Conservation (phyloP, 2,113 vertebrate genomes). For the Gyps fulvus region DNA sequence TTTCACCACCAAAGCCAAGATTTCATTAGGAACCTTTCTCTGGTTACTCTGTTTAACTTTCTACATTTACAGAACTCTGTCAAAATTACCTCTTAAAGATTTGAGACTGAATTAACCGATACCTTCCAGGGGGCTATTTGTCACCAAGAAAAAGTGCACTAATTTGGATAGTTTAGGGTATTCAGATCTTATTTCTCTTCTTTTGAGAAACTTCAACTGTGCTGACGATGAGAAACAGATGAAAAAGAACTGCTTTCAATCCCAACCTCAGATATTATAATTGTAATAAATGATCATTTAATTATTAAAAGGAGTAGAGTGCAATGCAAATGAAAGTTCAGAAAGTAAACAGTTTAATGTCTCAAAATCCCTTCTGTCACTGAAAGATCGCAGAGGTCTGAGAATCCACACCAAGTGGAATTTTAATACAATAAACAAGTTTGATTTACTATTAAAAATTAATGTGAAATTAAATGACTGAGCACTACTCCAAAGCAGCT, state of each 20-base stretch:
- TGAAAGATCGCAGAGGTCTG: not conserved
- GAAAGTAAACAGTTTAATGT: constrained; percentile 4
- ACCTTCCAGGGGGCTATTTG: constrained; percentile 5
- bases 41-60: constrained; percentile 36
- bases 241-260: not conserved
- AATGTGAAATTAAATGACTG: not conserved
- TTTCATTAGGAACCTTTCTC: constrained; percentile 49
- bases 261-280: not conserved
- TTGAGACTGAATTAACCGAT: constrained; percentile 5
- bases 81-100: constrained; percentile 30
- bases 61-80: constrained; percentile 28
- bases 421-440: not conserved
- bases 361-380: not conserved
- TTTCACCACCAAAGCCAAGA: constrained; percentile 33
- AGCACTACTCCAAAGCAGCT: not conserved
- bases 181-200: not conserved
- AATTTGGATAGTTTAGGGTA: not conserved
- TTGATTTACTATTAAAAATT: constrained; percentile 1
- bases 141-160: not conserved
- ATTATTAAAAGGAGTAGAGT: not conserved
- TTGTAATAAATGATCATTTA: not conserved
- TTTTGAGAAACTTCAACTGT: constrained; percentile 4
- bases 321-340: not conserved
- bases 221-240: not conserved
- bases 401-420: not conserved